Base-by-base conservation (phyloP, 2,888 invertebrate species). In the Leptinotarsa tumamoca region DNA sequence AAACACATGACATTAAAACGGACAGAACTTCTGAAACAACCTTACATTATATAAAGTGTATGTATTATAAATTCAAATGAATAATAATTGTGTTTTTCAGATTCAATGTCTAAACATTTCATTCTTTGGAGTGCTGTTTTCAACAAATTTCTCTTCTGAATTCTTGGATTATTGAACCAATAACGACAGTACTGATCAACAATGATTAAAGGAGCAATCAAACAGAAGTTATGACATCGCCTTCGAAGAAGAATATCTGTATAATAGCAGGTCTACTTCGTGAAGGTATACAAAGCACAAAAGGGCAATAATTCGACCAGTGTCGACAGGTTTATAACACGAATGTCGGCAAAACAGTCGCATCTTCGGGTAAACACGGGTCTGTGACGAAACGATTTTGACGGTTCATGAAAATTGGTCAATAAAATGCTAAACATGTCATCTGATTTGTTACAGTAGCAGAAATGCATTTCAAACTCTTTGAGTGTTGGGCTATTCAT, bases 371-470 rank as follows among this genome's bases (percentile, higher is more conserved):
- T 72, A 72, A 67, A 72, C 67, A 72, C 56, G 68, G 17, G 50
- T 14, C 67, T 72, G 72, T 72, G 67, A 67, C 72, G 67, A 72
- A 72, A 50, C 49, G 50, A 72, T 72, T 72, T 15, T 7, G 52
- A 72, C 67, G 67, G 58, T 67, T n/a, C 49, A 68, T 14, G 72
- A 58, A 58, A 66, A 72, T 72, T 72, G 72, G 72, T 72, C 72
- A 72, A 72, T 72, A 72, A 71, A 72, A 70, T 56, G 54, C 58
- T 70, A 70, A 70, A 72, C 72, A 56, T 52, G 51, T 50, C 27
- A 63, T 17, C 23, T 68, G 68, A 72, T 72, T 72, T 67, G 72
- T 67, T 68, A 68, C 72, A 72, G 72, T 56, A 72, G 72, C 72
- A 17, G 23, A 33, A 33, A n/a, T 27, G 63, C 63, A 3, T 63